Percentiles rank a stretch among this genome's conserved stretches.
phyloP scores from a whole-genome alignment of 2,113 vertebrate genomes.

The Nycticebus coucang region DNA sequence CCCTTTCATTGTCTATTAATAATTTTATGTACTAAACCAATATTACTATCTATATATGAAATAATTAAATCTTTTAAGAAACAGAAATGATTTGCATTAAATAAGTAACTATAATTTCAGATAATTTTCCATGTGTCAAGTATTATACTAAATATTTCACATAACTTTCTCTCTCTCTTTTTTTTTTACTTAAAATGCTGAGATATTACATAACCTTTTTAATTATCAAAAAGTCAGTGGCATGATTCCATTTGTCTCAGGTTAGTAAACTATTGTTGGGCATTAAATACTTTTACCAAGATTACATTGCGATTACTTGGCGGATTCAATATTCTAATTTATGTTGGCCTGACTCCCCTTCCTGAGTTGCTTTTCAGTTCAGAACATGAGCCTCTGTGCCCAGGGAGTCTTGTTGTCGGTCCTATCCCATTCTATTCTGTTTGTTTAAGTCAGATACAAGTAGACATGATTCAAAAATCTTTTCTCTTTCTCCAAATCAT shows the following conservation, averaged over 20 bases:
- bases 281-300: background rate
- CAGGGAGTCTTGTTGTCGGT: background rate
- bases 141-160: constrained; percentile 27
- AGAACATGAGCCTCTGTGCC: background rate
- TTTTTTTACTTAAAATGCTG: background rate
- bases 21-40: constrained; percentile 23
- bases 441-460: constrained; percentile 5
- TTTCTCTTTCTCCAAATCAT: background rate
- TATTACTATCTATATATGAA: background rate
- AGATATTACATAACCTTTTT: background rate
- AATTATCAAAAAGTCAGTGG: background rate
- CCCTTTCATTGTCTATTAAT: background rate
- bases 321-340: constrained; percentile 1
- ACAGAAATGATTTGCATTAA: constrained; percentile 1
- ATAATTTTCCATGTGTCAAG: constrained; percentile 19
- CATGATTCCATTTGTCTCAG: constrained; percentile 4
- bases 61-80: background rate
- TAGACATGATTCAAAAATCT: background rate
- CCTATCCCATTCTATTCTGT: background rate
- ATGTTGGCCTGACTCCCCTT: background rate
- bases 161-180: background rate
- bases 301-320: background rate
- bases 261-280: background rate
- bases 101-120: background rate
- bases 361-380: background rate